Base-by-base conservation (phyloP, 92 coral and sea anemone genomes). In the Parazoanthus swiftii region DNA sequence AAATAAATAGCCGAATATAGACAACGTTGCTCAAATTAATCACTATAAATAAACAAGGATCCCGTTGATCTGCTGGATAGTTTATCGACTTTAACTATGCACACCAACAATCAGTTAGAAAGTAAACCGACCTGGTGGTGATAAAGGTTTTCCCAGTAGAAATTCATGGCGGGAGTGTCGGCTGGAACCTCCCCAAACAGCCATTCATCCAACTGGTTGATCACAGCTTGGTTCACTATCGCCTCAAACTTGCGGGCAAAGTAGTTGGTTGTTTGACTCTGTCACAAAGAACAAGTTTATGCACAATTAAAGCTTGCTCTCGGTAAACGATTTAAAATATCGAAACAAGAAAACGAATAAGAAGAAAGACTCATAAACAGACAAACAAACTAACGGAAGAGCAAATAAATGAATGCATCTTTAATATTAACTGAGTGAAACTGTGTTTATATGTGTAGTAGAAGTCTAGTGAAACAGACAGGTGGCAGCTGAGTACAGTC, bases 221-320 rank as follows among this genome's bases (percentile, higher is more conserved):
- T 91, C 16, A 93, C 94, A 63, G 90, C 95, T 86, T 96, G 98
- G 92, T 94, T 96, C 38, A 96, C 96, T 29, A 96, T 94, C 0
- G 98, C 98, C 85, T 96, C 98, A 65, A 96, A 96, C 84, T 96
- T 96, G 1, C 98, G 95, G 2, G 98, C 98, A 85, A 96, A 96
- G 83, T 82, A 91, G 76, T 91, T 94, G 33, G 81, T 77, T 25
- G 75, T 68, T 59, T 81, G 86, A 59, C 73, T 68, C 72, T 66
- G 50, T 25, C 39, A 48, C 5, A 14, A 38, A 77, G 43, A 4
- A 4, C 2, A 36, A 29, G 81, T 1, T 11, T 54, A 39, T 81
- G 42, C 42, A 39, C 77, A 76, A 4, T 76, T 20, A 11, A 26
- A 8, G 16, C 70, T 63, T 63, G 16, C 16, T 59, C 1, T 59